Conservation (phyloP, 2,888 invertebrate genomes). For the Priocnemis perturbator region DNA sequence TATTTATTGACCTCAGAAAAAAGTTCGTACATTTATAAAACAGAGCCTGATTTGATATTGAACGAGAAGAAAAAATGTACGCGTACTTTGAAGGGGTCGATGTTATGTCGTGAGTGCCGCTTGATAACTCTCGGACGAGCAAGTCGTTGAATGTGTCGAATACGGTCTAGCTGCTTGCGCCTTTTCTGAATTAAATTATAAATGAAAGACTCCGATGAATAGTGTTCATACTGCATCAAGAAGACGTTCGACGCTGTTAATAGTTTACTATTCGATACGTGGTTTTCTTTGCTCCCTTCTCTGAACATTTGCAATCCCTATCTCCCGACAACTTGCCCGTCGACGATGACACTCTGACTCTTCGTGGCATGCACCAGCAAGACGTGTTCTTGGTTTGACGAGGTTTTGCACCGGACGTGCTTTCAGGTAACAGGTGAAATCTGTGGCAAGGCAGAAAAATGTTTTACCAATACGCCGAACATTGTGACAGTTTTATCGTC, state of each 20-base stretch:
- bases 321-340: not conserved
- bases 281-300: slow-evolving; percentile 12
- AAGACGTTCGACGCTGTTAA: not conserved
- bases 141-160: not conserved
- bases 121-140: not conserved
- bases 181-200: too few relatives aligned
- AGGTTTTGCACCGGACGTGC: too few relatives aligned
- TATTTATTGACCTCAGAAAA: slow-evolving; percentile 9
- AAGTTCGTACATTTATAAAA: not conserved
- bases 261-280: slow-evolving; percentile 1
- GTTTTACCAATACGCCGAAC: too few relatives aligned
- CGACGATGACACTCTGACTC: slow-evolving; percentile 16
- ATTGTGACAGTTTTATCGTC: too few relatives aligned
- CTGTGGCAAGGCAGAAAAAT: too few relatives aligned
- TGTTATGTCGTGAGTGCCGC: too few relatives aligned
- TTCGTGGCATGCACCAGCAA: slow-evolving; percentile 48
- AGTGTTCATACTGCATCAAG: not conserved
- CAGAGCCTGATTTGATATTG: too few relatives aligned
- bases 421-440: too few relatives aligned
- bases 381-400: not conserved
- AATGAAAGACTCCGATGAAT: not conserved
- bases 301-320: not conserved
- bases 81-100: not conserved
- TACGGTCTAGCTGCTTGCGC: not conserved
- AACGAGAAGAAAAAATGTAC: too few relatives aligned